phyloP scores from a whole-genome alignment of 2,888 invertebrate genomes.

The Shargacucullia verbasci region DNA sequence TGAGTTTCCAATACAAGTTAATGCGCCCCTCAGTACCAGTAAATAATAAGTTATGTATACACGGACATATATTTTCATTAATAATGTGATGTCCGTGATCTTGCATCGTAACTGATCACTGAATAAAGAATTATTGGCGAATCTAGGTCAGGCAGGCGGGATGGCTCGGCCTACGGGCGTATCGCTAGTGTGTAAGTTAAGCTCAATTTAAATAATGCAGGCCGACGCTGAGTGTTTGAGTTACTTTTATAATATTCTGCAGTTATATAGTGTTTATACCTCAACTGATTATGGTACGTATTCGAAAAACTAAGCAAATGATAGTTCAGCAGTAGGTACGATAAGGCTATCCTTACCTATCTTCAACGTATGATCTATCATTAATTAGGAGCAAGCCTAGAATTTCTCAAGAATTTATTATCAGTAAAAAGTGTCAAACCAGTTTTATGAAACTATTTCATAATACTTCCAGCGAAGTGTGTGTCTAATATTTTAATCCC shows the following conservation, averaged over 20 bases:
- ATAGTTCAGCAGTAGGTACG: too few species aligned
- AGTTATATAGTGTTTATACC: constrained; percentile 5
- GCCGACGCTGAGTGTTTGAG: constrained; percentile 32
- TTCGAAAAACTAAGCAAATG: too few species aligned
- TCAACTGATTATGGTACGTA: too few species aligned
- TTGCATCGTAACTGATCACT: constrained; percentile 41
- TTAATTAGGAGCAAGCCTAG: too few species aligned
- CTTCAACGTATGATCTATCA: too few species aligned
- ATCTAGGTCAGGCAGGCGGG: constrained; percentile 63
- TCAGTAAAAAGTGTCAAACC: too few species aligned
- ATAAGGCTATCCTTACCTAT: too few species aligned
- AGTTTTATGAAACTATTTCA: neutral
- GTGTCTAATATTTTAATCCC: neutral
- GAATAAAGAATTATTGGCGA: constrained; percentile 61
- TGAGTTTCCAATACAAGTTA: too few species aligned
- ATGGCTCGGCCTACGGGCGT: constrained; percentile 15
- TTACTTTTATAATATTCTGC: constrained; percentile 37
- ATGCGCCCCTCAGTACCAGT: too few species aligned
- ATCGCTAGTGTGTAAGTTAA: constrained; percentile 18
- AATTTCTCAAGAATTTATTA: too few species aligned
- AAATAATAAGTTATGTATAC: too few species aligned
- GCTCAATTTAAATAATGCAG: constrained; percentile 51
- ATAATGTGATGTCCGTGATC: constrained; percentile 28
- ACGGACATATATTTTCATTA: constrained; percentile 2
- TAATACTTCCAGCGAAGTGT: neutral